A percentile compares a stretch with the other conserved stretches of the same genome.
These are phyloP conservation scores for Brachyhypopomus gauderio DNA, from an alignment of 2,113 vertebrate species.

Conservation along the genomic window DNA sequence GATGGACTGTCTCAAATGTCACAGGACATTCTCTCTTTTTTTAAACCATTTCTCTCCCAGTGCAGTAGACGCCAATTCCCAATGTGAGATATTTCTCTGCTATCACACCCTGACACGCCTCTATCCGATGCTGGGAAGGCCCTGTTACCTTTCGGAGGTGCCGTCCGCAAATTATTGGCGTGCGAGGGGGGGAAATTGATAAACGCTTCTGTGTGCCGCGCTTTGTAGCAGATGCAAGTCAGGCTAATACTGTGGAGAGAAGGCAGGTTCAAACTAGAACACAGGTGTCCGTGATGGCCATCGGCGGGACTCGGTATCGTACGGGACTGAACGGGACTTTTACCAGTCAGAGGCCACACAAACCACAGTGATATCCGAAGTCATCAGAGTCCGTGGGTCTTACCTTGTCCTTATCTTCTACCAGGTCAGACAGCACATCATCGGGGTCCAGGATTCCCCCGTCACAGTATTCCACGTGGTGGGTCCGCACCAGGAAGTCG, in stretches of 20 bases:
- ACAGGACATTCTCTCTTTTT: neutral
- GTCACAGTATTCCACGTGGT: conserved; percentile 95
- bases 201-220: neutral
- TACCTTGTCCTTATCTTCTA: conserved; percentile 98
- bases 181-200: neutral
- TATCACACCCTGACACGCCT: conserved; percentile 5
- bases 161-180: neutral
- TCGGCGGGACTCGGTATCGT: too few relatives aligned
- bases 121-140: neutral
- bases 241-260: neutral
- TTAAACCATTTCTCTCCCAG: conserved; percentile 8
- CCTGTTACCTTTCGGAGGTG: conserved; percentile 4
- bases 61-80: conserved; percentile 9
- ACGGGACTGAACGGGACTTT: neutral
- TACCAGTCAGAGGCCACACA: neutral
- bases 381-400: conserved; percentile 13
- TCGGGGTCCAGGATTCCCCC: conserved; percentile 98
- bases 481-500: conserved; percentile 88
- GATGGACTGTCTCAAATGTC: conserved; percentile 15
- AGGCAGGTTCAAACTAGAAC: neutral
- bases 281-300: too few relatives aligned
- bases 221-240: neutral
- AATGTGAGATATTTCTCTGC: conserved; percentile 1
- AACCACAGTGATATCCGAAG: neutral
- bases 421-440: conserved; percentile 91